Evolutionary conservation across 2,888 invertebrate species (phyloP).

Genomic region (Microplitis deprimator): DNA sequence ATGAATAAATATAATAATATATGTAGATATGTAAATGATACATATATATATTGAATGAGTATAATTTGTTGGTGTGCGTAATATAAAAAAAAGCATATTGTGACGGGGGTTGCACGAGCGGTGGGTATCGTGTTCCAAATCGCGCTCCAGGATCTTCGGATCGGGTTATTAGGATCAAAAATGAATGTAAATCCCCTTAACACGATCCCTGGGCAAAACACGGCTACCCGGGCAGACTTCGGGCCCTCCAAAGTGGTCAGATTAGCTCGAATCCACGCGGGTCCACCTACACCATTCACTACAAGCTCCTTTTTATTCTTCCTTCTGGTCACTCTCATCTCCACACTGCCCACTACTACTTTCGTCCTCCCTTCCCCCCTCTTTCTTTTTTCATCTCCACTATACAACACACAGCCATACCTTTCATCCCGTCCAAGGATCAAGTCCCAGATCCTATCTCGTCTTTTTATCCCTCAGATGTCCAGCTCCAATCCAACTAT

Average conservation of each 20-base stretch:
- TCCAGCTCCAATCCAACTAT: not conserved
- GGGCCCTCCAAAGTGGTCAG: slow-evolving; percentile 62
- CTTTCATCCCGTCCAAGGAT: not conserved
- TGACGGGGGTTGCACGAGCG: slow-evolving; percentile 25
- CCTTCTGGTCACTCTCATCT: slow-evolving; percentile 18
- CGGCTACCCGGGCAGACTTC: slow-evolving; percentile 65
- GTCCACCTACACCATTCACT: slow-evolving; percentile 41
- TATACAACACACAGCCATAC: not conserved
- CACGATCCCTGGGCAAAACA: slow-evolving; percentile 71
- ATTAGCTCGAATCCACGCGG: slow-evolving; percentile 55
- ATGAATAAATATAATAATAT: no score
- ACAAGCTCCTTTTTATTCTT: slow-evolving; percentile 31
- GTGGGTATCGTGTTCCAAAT: slow-evolving; percentile 69
- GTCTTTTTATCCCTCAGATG: not conserved
- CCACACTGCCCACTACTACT: not conserved
- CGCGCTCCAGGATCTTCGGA: slow-evolving; percentile 65
- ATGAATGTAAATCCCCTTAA: slow-evolving; percentile 72
- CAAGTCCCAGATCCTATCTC: not conserved
- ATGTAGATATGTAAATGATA: no score
- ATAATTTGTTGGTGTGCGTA: slow-evolving; percentile 18
- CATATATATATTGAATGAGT: not conserved
- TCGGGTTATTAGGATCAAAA: slow-evolving; percentile 71
- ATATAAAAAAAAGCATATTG: slow-evolving; percentile 3
- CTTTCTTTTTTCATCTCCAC: not conserved
- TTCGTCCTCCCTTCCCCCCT: not conserved